Conservation (phyloP, 35 echinoderm and acorn worm species). For the Stichopus chloronotus region DNA sequence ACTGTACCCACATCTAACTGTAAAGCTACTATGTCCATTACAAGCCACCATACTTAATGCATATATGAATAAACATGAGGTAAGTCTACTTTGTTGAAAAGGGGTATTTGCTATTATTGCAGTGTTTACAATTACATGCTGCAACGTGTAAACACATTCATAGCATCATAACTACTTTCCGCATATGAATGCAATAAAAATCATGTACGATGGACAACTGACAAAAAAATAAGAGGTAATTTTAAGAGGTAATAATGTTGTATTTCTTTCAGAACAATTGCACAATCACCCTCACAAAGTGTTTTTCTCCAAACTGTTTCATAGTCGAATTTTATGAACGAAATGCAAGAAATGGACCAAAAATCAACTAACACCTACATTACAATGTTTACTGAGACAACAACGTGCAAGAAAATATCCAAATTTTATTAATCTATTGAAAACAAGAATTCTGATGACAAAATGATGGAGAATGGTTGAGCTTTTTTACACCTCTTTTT, state of each 20-base stretch:
- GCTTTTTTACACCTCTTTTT: not conserved
- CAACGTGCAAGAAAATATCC: not conserved
- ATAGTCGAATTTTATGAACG: not conserved
- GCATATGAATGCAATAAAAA: too few species aligned
- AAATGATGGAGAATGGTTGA: not conserved
- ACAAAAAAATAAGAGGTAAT: not conserved
- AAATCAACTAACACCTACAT: not conserved
- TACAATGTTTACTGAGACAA: not conserved
- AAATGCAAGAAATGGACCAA: not conserved
- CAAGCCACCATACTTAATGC: slow-evolving; percentile 23
- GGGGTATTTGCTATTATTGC: not conserved
- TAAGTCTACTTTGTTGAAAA: not conserved
- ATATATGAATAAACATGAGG: not conserved
- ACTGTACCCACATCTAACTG: not conserved
- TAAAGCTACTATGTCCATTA: not conserved
- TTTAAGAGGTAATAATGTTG: not conserved
- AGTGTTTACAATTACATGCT: not conserved
- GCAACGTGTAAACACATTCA: too few species aligned
- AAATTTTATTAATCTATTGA: not conserved
- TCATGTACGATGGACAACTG: not conserved
- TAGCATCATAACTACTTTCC: too few species aligned
- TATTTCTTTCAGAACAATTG: not conserved
- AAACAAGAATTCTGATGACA: not conserved
- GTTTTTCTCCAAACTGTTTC: not conserved
- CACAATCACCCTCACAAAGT: not conserved